These are phyloP conservation scores for Threskiornis aethiopicus DNA, from an alignment of 2,797 vertebrate species.

Conservation along the genomic window DNA sequence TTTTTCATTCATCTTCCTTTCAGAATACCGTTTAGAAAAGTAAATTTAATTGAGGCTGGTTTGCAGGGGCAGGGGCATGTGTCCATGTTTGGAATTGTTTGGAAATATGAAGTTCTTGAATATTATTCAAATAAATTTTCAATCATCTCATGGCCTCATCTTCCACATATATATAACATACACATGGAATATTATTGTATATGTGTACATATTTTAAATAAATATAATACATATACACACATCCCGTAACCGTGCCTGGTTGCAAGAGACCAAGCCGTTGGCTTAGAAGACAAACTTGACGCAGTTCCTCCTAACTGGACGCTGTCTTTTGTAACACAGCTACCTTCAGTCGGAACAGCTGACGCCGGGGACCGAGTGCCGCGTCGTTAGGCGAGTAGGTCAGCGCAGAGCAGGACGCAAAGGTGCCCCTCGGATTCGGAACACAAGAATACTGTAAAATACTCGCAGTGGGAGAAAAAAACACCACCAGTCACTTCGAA, in stretches of 20 bases:
- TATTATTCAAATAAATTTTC: neutral
- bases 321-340: rapidly evolving
- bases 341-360: neutral
- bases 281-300: neutral
- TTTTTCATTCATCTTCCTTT: neutral
- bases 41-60: neutral
- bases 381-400: neutral
- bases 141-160: neutral
- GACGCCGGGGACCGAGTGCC: no score
- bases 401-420: neutral
- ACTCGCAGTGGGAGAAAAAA: neutral
- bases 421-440: neutral
- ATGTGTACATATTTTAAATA: no score
- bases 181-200: neutral
- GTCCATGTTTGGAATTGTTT: neutral
- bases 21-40: neutral
- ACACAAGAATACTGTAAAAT: neutral
- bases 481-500: conserved; percentile 17
- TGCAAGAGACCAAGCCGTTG: neutral
- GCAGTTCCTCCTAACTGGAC: rapidly evolving
- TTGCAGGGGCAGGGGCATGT: rapidly evolving
- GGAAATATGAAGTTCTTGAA: neutral
- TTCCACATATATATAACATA: neutral
- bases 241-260: neutral
- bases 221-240: neutral